Conservation (phyloP, 2,888 invertebrate species). For the Xanthia togata region DNA sequence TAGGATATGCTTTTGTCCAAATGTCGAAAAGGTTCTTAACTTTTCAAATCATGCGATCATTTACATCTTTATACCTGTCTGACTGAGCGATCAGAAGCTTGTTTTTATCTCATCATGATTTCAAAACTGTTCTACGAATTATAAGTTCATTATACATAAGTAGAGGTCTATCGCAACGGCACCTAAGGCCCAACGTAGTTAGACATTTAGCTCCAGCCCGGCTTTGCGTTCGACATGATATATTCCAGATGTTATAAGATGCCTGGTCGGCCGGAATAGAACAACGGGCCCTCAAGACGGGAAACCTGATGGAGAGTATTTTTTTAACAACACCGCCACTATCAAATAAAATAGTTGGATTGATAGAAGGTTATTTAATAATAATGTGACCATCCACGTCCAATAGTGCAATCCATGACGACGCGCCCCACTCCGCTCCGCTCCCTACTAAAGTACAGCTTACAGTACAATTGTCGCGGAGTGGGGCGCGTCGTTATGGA, state of each 20-base stretch:
- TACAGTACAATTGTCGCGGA: too few species aligned
- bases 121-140: neutral
- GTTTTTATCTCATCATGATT: neutral
- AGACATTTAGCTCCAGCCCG: neutral
- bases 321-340: neutral
- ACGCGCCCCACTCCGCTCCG: too few species aligned
- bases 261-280: neutral
- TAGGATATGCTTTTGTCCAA: constrained; percentile 91
- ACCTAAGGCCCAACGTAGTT: too few species aligned
- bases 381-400: neutral
- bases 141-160: neutral
- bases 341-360: neutral
- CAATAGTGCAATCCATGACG: too few species aligned
- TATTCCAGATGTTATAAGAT: neutral
- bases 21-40: constrained; percentile 86
- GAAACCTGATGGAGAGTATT: neutral
- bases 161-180: neutral
- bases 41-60: neutral
- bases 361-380: neutral
- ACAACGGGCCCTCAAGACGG: neutral
- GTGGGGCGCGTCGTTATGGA: too few species aligned
- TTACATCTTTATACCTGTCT: neutral
- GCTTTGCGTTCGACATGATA: neutral
- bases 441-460: too few species aligned
- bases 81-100: neutral